phyloP scores from a whole-genome alignment of 2,113 vertebrate species.

The Gallinago jamesoni region DNA sequence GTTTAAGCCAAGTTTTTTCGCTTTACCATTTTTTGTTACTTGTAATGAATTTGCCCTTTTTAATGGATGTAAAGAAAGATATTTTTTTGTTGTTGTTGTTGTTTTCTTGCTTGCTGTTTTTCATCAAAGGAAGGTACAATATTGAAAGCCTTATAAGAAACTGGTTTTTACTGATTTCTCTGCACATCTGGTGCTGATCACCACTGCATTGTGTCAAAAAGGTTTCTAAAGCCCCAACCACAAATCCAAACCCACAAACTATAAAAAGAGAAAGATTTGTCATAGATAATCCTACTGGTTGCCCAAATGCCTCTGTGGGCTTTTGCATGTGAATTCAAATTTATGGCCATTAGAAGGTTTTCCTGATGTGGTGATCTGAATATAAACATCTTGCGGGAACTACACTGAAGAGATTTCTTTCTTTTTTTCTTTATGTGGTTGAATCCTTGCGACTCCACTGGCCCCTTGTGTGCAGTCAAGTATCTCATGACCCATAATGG shows the following conservation, averaged over 20 bases:
- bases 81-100: not conserved
- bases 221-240: not conserved
- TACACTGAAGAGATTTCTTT: not conserved
- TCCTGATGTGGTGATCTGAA: not conserved
- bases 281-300: not conserved
- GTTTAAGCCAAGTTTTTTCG: slow-evolving; percentile 29
- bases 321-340: not conserved
- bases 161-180: not conserved
- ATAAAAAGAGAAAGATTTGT: not conserved
- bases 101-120: slow-evolving; percentile 1
- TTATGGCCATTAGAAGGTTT: not conserved
- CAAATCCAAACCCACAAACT: not conserved
- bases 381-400: not conserved
- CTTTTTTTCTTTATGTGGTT: not conserved
- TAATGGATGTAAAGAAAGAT: slow-evolving; percentile 38
- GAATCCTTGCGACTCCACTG: not conserved
- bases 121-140: not conserved
- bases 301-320: not conserved
- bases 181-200: slow-evolving; percentile 37
- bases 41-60: slow-evolving; percentile 8
- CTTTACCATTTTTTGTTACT: slow-evolving; percentile 9
- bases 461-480: not conserved
- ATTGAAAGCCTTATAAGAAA: not conserved
- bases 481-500: not conserved
- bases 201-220: not conserved